Base-by-base conservation (phyloP, 2,797 vertebrate genomes). In the Graptemys geographica region DNA sequence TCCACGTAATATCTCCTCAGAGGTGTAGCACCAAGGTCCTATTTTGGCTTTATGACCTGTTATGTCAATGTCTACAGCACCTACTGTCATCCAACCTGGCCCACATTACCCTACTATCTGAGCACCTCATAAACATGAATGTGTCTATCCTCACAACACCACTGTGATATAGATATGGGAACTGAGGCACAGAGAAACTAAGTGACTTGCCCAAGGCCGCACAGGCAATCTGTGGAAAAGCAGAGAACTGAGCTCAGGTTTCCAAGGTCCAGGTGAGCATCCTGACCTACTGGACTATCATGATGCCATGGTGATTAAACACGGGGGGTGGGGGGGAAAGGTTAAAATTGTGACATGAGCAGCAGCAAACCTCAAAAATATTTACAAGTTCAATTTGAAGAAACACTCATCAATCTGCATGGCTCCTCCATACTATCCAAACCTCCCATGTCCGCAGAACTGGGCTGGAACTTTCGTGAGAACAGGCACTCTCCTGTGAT, bases 291-390 rank as follows among this genome's bases (percentile, higher is more conserved):
- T 62, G 59, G 12, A n/a, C 65, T 59, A 55, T 33, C 33, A 44
- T 0, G 1, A 55, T 76, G 12, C 41, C 44, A 4, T 6, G 15
- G 15, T 8, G 23, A 56, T 19, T 33, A 52, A 78, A 41, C 4
- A 85, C 37, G 55, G 53, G 27, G 31, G 9, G 11, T 1, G 31
- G 52, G 62, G 44, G 8, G 44, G 1, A 7, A 21, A 18, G 19
- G 52, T 33, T 11, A 8, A 78, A 69, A 33, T 49, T 1, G 0
- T 33, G 76, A 65, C 9, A 44, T 5, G 9, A 49, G 37, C 88
- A 88, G 88, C 5, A 11, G 4, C 6, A 62, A 37, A 31, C 51
- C 27, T 87, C 81, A 52, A 79, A 83, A 89, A 51, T 4, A 6
- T 47, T 37, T 80, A 6, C 69, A 23, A 31, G 44, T 78, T 78